phyloP scores from a whole-genome alignment of 2,113 vertebrate genomes.

The Dromaius novaehollandiae region DNA sequence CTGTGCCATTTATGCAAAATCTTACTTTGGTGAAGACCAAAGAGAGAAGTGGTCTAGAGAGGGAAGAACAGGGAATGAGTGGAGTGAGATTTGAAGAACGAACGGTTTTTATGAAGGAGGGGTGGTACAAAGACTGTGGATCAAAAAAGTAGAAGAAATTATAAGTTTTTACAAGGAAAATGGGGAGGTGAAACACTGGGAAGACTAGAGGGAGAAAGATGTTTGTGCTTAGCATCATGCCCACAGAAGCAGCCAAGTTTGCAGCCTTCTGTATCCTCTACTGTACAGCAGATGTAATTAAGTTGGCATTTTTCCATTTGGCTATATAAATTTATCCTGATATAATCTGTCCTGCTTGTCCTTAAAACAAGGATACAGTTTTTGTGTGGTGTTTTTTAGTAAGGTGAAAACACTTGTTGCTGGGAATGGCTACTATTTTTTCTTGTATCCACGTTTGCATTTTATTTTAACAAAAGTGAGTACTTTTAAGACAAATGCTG shows the following conservation, averaged over 20 bases:
- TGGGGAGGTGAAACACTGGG: background rate
- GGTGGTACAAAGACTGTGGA: rapidly evolving
- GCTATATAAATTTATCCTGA: background rate
- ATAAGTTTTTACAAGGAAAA: background rate
- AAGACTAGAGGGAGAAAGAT: background rate
- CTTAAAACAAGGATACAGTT: background rate
- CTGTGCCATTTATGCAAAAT: background rate
- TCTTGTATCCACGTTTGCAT: background rate
- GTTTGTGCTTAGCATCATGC: background rate
- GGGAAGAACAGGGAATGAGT: background rate
- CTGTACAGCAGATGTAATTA: background rate
- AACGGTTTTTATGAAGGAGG: background rate
- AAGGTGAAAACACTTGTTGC: background rate
- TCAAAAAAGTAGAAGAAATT: background rate
- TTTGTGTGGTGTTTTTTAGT: background rate
- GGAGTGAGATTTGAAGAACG: background rate
- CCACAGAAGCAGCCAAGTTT: background rate
- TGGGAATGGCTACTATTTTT: background rate
- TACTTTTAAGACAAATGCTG: background rate
- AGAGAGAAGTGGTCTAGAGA: background rate
- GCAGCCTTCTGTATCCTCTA: background rate
- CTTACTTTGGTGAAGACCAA: background rate
- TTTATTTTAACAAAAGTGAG: background rate
- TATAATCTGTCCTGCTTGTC: background rate
- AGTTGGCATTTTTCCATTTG: background rate